phyloP scores from a whole-genome alignment of 2,797 vertebrate genomes.

The Siniperca undulata region DNA sequence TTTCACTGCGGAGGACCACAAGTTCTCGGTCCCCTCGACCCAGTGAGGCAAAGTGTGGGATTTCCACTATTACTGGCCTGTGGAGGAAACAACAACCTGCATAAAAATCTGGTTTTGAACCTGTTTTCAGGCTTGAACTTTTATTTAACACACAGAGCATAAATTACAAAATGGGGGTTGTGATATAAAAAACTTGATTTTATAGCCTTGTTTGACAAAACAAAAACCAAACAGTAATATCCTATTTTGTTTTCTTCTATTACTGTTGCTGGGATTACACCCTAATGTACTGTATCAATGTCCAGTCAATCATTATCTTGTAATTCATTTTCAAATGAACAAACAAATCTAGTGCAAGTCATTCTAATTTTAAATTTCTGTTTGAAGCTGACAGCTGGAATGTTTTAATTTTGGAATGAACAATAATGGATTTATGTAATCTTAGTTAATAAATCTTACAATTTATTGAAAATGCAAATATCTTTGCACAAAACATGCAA shows the following conservation, averaged over 20 bases:
- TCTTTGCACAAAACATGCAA: background rate
- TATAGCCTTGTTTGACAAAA: background rate
- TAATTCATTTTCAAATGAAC: no score
- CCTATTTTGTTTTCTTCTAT: background rate
- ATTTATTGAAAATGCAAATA: background rate
- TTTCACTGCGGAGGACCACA: conserved; percentile 95
- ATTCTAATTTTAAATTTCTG: background rate
- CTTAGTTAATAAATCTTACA: background rate
- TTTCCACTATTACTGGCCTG: conserved; percentile 98
- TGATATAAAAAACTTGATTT: background rate
- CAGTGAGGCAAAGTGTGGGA: conserved; percentile 95
- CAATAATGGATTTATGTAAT: no score
- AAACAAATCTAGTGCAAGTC: background rate
- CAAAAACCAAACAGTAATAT: background rate
- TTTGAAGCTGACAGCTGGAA: background rate
- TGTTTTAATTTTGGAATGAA: no score
- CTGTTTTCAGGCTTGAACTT: background rate
- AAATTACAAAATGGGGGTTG: no score
- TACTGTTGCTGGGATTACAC: background rate
- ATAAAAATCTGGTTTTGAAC: background rate
- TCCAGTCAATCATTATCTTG: conserved; percentile 27
- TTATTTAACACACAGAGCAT: background rate
- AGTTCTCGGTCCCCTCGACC: conserved; percentile 94
- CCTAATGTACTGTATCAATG: background rate
- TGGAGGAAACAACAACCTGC: background rate